Conservation (phyloP, 2,113 vertebrate species). For the Taurulus bubalis region DNA sequence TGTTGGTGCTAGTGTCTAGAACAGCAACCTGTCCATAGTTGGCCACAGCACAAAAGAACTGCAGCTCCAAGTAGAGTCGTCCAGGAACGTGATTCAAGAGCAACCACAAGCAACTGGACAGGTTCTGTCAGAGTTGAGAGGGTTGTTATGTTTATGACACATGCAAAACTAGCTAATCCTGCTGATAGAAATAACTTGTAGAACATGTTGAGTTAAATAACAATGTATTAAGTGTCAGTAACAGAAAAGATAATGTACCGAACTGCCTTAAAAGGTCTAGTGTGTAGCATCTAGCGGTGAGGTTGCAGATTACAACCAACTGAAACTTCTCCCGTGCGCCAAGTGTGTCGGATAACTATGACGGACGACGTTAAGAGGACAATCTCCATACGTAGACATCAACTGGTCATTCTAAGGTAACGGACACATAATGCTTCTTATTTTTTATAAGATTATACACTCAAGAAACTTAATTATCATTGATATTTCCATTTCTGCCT, state of each 20-base stretch:
- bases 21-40: conserved; percentile 95
- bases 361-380: not conserved
- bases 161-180: rapidly evolving
- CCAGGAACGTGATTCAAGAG: conserved; percentile 91
- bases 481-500: not conserved
- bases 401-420: not conserved
- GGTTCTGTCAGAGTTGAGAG: conserved; percentile 83
- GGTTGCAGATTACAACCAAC: not conserved
- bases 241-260: not conserved
- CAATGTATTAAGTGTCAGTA: not conserved
- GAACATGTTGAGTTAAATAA: not conserved
- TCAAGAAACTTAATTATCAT: not conserved
- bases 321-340: not conserved
- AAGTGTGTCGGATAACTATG: not conserved
- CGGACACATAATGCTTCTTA: not conserved
- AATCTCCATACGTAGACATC: not conserved
- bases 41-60: conserved; percentile 95
- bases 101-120: conserved; percentile 96
- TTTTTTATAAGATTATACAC: not conserved
- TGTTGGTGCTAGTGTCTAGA: not conserved
- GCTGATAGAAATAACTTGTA: not conserved
- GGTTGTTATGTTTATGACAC: not conserved
- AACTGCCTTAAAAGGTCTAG: not conserved
- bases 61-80: conserved; percentile 92
- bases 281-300: not conserved